A percentile compares a stretch with the other conserved stretches of the same genome.
Evolutionary conservation across 2,797 vertebrate genomes (phyloP).

Genomic region (Coregonus ussuriensis): DNA sequence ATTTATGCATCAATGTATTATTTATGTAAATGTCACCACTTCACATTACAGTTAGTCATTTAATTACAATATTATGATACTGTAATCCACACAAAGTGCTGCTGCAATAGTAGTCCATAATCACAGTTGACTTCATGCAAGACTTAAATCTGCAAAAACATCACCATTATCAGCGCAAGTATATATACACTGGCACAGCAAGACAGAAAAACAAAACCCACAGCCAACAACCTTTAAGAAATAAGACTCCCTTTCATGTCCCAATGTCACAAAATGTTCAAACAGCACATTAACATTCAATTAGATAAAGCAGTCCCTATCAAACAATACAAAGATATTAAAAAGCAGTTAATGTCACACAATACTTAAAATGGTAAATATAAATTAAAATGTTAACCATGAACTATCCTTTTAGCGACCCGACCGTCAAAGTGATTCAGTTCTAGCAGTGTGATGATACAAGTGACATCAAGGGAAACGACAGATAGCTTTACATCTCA

Average conservation of each 20-base stretch:
- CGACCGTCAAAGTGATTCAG: constrained; percentile 47
- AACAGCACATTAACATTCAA: constrained; percentile 32
- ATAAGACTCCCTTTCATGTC: constrained; percentile 36
- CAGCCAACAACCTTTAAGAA: constrained; percentile 2
- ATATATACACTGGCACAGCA: constrained; percentile 40
- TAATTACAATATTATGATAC: constrained; percentile 43
- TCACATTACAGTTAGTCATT: constrained; percentile 50
- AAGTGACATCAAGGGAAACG: constrained; percentile 32
- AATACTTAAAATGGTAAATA: constrained; percentile 44
- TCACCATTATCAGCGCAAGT: constrained; percentile 18
- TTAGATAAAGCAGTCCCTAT: constrained; percentile 29
- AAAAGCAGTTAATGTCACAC: constrained; percentile 48
- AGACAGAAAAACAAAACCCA: constrained; percentile 38
- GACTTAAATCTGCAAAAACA: constrained; percentile 23
- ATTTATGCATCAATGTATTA: constrained; percentile 25
- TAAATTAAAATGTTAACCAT: constrained; percentile 44
- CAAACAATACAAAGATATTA: constrained; percentile 48
- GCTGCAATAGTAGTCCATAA: constrained; percentile 36
- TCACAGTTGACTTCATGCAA: constrained; percentile 40
- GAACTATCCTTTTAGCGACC: constrained; percentile 45
- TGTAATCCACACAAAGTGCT: constrained; percentile 56
- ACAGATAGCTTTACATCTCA: constrained; percentile 15
- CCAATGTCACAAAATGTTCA: not conserved
- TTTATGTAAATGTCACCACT: constrained; percentile 64
- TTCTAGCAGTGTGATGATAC: constrained; percentile 47